A percentile compares a stretch with the other conserved stretches of the same genome.
These are phyloP conservation scores for Heliocidaris tuberculata DNA, from an alignment of 35 echinoderm and acorn worm species.

Conservation along the genomic window DNA sequence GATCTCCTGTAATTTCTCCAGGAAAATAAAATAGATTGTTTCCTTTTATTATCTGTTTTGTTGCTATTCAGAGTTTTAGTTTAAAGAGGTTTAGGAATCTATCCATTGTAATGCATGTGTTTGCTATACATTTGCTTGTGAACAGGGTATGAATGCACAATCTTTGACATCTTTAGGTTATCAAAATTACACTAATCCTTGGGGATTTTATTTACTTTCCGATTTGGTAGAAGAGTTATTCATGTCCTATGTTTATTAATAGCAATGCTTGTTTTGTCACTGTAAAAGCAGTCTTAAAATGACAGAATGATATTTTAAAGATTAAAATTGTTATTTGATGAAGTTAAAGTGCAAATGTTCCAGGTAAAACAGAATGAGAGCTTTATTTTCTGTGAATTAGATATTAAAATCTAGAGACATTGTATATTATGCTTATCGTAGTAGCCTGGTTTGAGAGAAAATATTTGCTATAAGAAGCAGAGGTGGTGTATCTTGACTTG, in stretches of 20 bases:
- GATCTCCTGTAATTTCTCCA: too few relatives aligned
- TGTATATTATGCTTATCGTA: slow-evolving; percentile 19
- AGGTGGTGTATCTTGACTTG: not conserved
- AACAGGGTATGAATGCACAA: not conserved
- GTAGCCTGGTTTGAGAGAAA: not conserved
- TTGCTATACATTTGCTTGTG: not conserved
- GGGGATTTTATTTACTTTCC: not conserved
- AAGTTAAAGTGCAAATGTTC: too few relatives aligned
- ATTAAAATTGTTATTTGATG: not conserved
- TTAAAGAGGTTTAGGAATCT: not conserved
- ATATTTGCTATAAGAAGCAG: not conserved
- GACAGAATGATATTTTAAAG: not conserved
- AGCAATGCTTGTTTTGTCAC: not conserved
- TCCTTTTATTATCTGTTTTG: not conserved
- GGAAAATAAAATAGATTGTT: not conserved
- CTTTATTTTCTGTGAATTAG: not conserved
- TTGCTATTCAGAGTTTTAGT: not conserved
- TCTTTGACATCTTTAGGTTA: not conserved
- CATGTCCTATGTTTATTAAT: not conserved
- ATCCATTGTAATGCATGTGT: not conserved
- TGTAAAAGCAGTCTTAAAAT: not conserved
- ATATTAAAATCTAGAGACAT: not conserved
- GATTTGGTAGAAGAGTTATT: not conserved
- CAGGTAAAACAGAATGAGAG: not conserved
- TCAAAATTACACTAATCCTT: not conserved